phyloP scores from a whole-genome alignment of 2,797 vertebrate genomes.

The Bucorvus abyssinicus region DNA sequence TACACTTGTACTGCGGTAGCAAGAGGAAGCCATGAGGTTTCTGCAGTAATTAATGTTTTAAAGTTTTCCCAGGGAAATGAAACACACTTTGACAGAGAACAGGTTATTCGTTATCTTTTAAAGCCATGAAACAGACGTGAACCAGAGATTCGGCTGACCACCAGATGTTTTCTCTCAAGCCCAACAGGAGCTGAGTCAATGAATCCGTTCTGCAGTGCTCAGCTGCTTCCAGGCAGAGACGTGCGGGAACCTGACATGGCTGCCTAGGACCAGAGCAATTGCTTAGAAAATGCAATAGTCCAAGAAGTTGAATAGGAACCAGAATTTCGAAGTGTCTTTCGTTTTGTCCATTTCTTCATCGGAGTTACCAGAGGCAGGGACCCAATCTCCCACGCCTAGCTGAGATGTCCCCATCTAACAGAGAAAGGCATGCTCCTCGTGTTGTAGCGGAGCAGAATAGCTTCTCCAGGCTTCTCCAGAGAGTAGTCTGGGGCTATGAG shows the following conservation, averaged over 20 bases:
- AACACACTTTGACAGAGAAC: background rate
- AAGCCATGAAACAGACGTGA: background rate
- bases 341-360: background rate
- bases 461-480: background rate
- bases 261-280: background rate
- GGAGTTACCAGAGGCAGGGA: background rate
- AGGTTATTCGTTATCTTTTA: background rate
- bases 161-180: background rate
- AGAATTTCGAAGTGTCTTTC: background rate
- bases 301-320: background rate
- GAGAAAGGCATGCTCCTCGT: background rate
- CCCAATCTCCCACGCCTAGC: background rate
- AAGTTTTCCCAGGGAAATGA: background rate
- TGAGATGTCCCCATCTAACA: background rate
- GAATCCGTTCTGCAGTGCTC: background rate
- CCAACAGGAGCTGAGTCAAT: background rate
- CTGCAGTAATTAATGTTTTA: slow-evolving; percentile 12
- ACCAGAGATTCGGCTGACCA: slow-evolving; percentile 20
- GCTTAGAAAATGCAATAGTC: background rate
- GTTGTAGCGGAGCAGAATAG: background rate
- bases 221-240: background rate
- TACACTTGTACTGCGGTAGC: background rate
- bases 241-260: background rate
- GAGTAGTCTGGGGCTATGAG: background rate
- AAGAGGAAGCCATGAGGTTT: background rate